Percentiles rank a stretch among this genome's conserved stretches.
phyloP scores from a whole-genome alignment of 2,797 vertebrate genomes.

The Lemur catta region DNA sequence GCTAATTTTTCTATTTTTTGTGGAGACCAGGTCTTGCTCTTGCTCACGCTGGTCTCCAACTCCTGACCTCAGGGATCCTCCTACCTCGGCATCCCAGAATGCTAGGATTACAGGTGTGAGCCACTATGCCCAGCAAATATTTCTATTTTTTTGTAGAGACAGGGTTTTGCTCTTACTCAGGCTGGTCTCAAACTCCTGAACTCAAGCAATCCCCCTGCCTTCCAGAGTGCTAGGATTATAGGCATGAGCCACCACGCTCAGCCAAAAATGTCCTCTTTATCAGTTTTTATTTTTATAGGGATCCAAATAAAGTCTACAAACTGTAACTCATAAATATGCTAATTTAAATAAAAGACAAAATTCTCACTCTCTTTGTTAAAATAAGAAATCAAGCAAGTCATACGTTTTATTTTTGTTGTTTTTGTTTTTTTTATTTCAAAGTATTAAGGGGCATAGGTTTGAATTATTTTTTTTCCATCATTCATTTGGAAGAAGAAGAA shows the following conservation, averaged over 20 bases:
- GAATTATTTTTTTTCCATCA: neutral
- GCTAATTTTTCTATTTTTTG: too few species aligned
- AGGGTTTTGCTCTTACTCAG: neutral
- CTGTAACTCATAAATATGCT: neutral
- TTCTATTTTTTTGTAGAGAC: neutral
- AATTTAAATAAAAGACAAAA: neutral
- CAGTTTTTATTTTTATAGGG: neutral
- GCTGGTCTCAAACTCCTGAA: neutral
- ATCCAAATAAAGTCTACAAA: neutral
- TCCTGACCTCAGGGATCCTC: neutral
- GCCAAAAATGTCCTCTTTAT: neutral
- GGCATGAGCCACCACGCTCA: neutral
- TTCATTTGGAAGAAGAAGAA: neutral
- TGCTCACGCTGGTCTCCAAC: neutral
- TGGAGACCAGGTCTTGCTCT: too few species aligned
- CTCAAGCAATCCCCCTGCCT: neutral
- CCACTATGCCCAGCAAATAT: neutral
- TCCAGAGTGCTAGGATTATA: neutral
- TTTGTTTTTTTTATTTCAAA: neutral
- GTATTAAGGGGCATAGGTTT: neutral
- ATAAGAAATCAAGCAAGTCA: constrained; percentile 33
- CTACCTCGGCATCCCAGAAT: neutral
- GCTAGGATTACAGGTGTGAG: neutral
- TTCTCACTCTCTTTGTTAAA: neutral
- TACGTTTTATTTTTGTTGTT: neutral